Evolutionary conservation across 2,113 vertebrate genomes (phyloP).

Genomic region (Nyctibius bracteatus): DNA sequence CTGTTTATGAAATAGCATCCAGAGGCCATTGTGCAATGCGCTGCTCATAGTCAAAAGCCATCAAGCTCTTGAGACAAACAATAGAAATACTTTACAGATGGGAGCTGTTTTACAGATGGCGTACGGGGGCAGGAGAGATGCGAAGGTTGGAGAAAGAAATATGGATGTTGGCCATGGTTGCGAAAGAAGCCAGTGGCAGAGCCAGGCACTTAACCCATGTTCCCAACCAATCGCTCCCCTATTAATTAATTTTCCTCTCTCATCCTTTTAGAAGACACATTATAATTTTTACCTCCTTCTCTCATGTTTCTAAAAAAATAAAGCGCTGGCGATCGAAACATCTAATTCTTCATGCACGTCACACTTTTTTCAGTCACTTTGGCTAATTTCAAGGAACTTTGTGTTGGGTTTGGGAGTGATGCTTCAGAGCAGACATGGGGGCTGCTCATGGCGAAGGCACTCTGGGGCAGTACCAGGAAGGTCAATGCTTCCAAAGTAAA

Average conservation of each 20-base stretch:
- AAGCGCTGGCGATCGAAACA: background rate
- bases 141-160: background rate
- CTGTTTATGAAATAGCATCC: slow-evolving; percentile 32
- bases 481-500: background rate
- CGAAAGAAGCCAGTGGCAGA: slow-evolving; percentile 32
- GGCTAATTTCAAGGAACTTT: background rate
- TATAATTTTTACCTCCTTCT: background rate
- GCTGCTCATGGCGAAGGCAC: background rate
- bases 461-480: background rate
- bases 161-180: slow-evolving; percentile 6
- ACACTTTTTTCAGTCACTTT: background rate
- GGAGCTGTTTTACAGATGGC: slow-evolving; percentile 3
- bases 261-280: background rate
- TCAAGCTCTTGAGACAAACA: slow-evolving; percentile 44
- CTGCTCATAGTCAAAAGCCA: slow-evolving; percentile 23
- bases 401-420: fast-evolving
- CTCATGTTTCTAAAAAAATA: background rate
- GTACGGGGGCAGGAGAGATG: background rate
- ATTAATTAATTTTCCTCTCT: slow-evolving; percentile 19
- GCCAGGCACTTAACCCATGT: background rate
- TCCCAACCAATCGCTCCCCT: background rate
- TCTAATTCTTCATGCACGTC: fast-evolving
- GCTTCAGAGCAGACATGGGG: fast-evolving
- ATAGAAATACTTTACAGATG: slow-evolving; percentile 40
- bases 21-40: slow-evolving; percentile 21